A percentile compares a stretch with the other conserved stretches of the same genome.
Conservation (phyloP, 2,888 invertebrate species). For the Ophion obscuratus region DNA sequence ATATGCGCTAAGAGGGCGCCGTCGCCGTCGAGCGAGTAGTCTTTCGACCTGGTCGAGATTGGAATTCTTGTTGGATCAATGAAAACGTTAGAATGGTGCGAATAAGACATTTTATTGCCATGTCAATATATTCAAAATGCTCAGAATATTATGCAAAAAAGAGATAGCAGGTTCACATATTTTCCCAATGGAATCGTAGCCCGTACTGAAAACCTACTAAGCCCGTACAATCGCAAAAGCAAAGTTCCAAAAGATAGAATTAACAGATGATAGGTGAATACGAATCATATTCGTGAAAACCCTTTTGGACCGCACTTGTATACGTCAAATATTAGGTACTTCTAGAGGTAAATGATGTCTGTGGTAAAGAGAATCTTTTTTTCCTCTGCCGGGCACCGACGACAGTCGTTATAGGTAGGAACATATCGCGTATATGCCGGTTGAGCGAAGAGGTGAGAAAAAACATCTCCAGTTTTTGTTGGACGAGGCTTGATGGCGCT, state of each 20-base stretch:
- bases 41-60: slow-evolving; percentile 15
- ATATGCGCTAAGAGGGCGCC: background rate
- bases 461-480: slow-evolving; percentile 17
- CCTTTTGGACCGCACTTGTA: background rate
- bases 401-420: slow-evolving; percentile 2
- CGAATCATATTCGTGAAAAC: too few species aligned
- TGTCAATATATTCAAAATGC: slow-evolving; percentile 55
- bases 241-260: too few species aligned
- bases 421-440: slow-evolving; percentile 10
- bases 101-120: slow-evolving; percentile 15
- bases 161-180: background rate
- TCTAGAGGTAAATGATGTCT: background rate
- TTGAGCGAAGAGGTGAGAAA: slow-evolving; percentile 47
- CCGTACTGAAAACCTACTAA: too few species aligned
- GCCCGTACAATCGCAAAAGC: too few species aligned
- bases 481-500: background rate
- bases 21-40: background rate
- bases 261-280: too few species aligned
- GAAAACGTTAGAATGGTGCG: slow-evolving; percentile 16
- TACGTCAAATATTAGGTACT: background rate
- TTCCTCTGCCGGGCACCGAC: background rate
- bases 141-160: slow-evolving; percentile 1
- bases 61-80: slow-evolving; percentile 28
- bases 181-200: too few species aligned
- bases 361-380: background rate